A percentile compares a stretch with the other conserved stretches of the same genome.
These are phyloP conservation scores for Isaurus tuberculatus DNA, from an alignment of 92 coral and sea anemone genomes.

Conservation along the genomic window DNA sequence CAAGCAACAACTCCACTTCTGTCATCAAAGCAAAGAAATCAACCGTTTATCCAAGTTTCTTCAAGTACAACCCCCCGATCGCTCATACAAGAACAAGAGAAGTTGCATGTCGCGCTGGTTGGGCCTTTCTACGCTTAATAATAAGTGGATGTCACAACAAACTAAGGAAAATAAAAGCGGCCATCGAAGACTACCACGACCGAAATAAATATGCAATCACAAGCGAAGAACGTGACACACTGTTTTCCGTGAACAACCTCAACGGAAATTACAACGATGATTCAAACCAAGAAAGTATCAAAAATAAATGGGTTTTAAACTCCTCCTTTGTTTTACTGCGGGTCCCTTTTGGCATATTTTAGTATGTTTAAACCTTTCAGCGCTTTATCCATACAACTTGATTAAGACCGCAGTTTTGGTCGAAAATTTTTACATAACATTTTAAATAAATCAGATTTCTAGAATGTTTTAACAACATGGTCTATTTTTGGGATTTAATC, in stretches of 20 bases:
- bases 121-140: slow-evolving; percentile 47
- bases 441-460: no score
- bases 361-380: no score
- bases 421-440: no score
- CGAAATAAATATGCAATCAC: slow-evolving; percentile 18
- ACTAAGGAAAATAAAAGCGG: slow-evolving; percentile 17
- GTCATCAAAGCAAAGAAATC: slow-evolving; percentile 35
- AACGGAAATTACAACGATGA: slow-evolving; percentile 12
- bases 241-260: slow-evolving; percentile 24
- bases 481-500: no score
- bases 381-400: no score
- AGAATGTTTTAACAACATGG: no score
- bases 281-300: slow-evolving; percentile 1
- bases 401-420: no score
- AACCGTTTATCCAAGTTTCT: slow-evolving; percentile 25
- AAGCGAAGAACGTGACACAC: slow-evolving; percentile 13
- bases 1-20: slow-evolving; percentile 28
- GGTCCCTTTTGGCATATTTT: no score
- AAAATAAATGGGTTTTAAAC: slow-evolving; percentile 24
- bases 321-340: no score
- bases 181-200: not conserved
- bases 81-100: slow-evolving; percentile 44
- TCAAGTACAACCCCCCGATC: slow-evolving; percentile 17
- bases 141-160: slow-evolving; percentile 49
- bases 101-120: slow-evolving; percentile 42